Evolutionary conservation across 2,888 invertebrate species (phyloP).

Genomic region (Calameuta idolon): DNA sequence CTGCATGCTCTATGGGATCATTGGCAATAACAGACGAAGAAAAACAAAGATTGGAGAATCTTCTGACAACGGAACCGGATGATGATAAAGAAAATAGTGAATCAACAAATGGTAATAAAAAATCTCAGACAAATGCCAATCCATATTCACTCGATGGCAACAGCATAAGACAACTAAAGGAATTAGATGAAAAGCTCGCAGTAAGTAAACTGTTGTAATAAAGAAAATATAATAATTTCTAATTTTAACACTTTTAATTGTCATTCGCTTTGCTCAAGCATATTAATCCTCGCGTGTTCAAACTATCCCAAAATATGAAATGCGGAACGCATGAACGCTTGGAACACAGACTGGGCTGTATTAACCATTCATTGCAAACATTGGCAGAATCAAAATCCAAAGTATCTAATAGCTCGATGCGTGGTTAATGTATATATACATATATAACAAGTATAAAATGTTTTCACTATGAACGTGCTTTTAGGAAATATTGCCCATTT

Average conservation of each 20-base stretch:
- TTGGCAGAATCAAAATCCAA: background rate
- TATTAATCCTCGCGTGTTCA: background rate
- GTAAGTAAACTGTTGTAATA: background rate
- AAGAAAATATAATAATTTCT: background rate
- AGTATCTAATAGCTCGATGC: background rate
- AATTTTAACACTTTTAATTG: background rate
- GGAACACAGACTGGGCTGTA: background rate
- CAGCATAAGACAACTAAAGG: background rate
- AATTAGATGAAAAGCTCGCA: background rate
- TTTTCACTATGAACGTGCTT: background rate
- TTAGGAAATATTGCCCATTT: background rate
- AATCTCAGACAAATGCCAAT: background rate
- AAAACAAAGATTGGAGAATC: conserved; percentile 13
- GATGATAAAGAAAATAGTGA: background rate
- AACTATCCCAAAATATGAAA: background rate
- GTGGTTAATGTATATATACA: no score
- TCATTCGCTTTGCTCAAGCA: background rate
- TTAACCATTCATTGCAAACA: background rate
- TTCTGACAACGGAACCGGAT: background rate
- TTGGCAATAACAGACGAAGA: conserved; percentile 23
- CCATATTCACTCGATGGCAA: background rate
- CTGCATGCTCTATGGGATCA: conserved; percentile 14
- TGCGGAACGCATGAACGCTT: background rate
- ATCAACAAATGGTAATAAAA: background rate
- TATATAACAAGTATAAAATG: background rate